Evolutionary conservation across 2,888 invertebrate species (phyloP), one percentile per base, ranked within the genome.

Genomic region (Slavum lentiscoides): DNA sequence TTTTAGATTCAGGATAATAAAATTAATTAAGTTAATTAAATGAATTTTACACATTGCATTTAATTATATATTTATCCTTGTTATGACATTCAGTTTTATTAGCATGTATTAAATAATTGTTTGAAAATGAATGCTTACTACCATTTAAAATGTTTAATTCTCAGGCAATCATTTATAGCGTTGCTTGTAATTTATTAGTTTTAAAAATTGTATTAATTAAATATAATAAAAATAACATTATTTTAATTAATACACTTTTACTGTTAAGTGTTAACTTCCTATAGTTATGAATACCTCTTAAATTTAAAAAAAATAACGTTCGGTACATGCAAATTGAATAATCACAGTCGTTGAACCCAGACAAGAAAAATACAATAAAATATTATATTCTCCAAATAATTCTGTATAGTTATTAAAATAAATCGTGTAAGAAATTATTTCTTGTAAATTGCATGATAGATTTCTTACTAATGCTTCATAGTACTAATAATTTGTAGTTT

Each of bases 231-330:
- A 62, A 66, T 19, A 23, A 62, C 15, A 17, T 53, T 39, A 11
- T 66, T 66, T 30, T 39, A 66, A 39, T 39, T n/a, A 13, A 66
- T 66, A 6, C 37, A 5, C 37, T n/a, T 39, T 6, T 19, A 1
- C 9, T 39, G 11, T 39, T 39, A 13, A 1, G 3, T 39, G 11
- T 39, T 39, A 13, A n/a, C 19, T 66, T 6, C 30, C 30, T 30
- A 30, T 30, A 30, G 30, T 2, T 13, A 39, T 39, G 13, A 39
- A 66, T 17, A n/a, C 13, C 6, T 66, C 13, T 64, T 66, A 39
- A n/a, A 66, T 66, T 39, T n/a, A n/a, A 69, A 30, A 55, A 55
- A 55, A 55, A 55, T n/a, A 11, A 69, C n/a, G n/a, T n/a, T n/a
- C n/a, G n/a, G n/a, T n/a, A n/a, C n/a, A n/a, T n/a, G n/a, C n/a